Conservation (phyloP, 2,797 vertebrate genomes). For the Arrhamphus sclerolepis region DNA sequence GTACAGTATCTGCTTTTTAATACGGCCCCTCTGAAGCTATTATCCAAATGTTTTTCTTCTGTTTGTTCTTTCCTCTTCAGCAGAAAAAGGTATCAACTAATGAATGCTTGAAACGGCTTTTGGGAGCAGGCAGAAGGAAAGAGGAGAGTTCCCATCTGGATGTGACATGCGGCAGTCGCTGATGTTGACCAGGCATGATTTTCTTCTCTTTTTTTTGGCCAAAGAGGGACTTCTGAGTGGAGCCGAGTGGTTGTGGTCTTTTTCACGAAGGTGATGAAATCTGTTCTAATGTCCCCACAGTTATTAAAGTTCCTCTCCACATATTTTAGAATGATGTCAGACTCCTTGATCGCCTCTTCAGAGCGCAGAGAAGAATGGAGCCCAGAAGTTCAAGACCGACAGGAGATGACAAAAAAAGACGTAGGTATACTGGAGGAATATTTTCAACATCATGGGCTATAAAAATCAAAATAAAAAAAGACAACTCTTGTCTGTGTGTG, state of each 20-base stretch:
- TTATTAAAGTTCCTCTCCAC: slow-evolving; percentile 28
- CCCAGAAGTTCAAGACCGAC: not conserved
- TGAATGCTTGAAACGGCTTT: slow-evolving; percentile 67
- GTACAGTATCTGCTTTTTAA: slow-evolving; percentile 63
- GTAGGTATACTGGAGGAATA: no score
- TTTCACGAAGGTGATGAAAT: slow-evolving; percentile 36
- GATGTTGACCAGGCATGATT: slow-evolving; percentile 71
- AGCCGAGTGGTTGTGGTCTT: slow-evolving; percentile 23
- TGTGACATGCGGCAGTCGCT: slow-evolving; percentile 62
- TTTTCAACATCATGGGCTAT: no score
- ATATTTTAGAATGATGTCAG: slow-evolving; percentile 9
- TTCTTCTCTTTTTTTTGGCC: slow-evolving; percentile 19
- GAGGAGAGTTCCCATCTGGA: slow-evolving; percentile 63
- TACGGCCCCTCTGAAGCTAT: slow-evolving; percentile 56
- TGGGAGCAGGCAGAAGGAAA: slow-evolving; percentile 66
- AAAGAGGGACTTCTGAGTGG: slow-evolving; percentile 25
- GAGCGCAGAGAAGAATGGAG: slow-evolving; percentile 4
- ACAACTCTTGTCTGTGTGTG: no score
- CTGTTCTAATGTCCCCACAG: slow-evolving; percentile 14
- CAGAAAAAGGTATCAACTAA: slow-evolving; percentile 70
- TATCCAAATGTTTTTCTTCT: slow-evolving; percentile 7
- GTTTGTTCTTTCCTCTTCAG: slow-evolving; percentile 41
- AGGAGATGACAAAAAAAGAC: not conserved
- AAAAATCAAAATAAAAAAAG: no score
- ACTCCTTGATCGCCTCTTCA: not conserved